Evolutionary conservation across 1,140 invertebrate genomes (phyloP).

Genomic region (Solenopsis fugax): DNA sequence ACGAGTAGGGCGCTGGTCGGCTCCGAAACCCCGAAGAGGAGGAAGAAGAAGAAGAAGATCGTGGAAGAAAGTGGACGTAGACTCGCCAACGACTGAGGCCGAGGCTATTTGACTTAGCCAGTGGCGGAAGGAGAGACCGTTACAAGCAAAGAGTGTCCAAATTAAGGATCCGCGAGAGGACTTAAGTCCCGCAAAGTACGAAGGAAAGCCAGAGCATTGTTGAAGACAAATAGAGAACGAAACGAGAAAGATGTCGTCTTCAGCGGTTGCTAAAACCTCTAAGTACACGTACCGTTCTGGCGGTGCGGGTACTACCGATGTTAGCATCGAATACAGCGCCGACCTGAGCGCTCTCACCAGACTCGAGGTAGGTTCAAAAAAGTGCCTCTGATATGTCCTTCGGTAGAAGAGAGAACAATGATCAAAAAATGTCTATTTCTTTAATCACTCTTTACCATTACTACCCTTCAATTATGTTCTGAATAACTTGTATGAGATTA

Average conservation of each 20-base stretch:
- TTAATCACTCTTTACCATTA: not conserved
- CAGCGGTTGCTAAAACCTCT: constrained; percentile 93
- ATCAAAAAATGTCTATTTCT: not conserved
- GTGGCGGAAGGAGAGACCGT: constrained; percentile 46
- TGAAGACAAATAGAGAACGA: constrained; percentile 59
- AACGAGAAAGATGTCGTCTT: constrained; percentile 87
- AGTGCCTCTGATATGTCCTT: not conserved
- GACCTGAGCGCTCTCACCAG: constrained; percentile 96
- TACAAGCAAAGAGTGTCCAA: constrained; percentile 27
- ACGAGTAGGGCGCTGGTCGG: constrained; percentile 87
- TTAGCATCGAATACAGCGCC: constrained; percentile 97
- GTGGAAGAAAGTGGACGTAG: constrained; percentile 43
- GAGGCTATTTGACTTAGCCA: constrained; percentile 51
- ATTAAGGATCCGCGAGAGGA: constrained; percentile 34
- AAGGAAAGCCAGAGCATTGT: constrained; percentile 27
- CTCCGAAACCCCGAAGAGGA: constrained; percentile 83
- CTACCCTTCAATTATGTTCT: not conserved
- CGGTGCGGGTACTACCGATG: constrained; percentile 92
- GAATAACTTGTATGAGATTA: not conserved
- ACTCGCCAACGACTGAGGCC: constrained; percentile 51
- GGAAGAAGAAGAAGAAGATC: constrained; percentile 67
- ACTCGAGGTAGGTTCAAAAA: constrained; percentile 92
- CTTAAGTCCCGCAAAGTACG: constrained; percentile 42
- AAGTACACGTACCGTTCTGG: constrained; percentile 96
- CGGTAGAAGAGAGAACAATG: constrained; percentile 46